Percentiles rank a stretch among this genome's conserved stretches.
Evolutionary conservation across 2,888 invertebrate species (phyloP).

Genomic region (Campopleginae sp.): DNA sequence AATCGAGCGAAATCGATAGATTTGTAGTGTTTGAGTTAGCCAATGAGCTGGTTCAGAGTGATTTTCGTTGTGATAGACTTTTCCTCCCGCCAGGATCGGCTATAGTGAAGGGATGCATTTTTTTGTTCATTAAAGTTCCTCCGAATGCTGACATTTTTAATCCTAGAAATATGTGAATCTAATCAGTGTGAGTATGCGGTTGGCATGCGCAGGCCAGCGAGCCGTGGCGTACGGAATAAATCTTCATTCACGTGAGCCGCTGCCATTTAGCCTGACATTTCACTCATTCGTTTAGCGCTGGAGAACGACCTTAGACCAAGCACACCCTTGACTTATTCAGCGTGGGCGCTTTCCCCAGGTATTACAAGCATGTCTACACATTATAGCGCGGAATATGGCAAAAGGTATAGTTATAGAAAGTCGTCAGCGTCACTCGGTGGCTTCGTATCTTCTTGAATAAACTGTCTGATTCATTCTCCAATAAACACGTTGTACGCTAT

Average conservation of each 20-base stretch:
- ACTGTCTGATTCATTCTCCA: conserved; percentile 17
- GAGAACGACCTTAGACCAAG: conserved; percentile 60
- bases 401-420: background rate
- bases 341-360: conserved; percentile 53
- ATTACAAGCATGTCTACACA: conserved; percentile 23
- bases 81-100: background rate
- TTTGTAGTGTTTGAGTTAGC: background rate
- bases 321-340: conserved; percentile 57
- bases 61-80: background rate
- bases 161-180: background rate
- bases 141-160: background rate
- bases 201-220: conserved; percentile 13
- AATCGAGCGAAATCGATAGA: background rate
- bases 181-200: background rate
- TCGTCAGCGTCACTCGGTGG: background rate
- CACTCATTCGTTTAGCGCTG: conserved; percentile 61
- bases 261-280: conserved; percentile 70
- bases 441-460: conserved; percentile 17
- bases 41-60: background rate
- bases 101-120: background rate
- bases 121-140: background rate
- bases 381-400: background rate
- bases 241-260: conserved; percentile 66
- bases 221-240: conserved; percentile 51
- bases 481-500: conserved; percentile 11